phyloP scores from a whole-genome alignment of 2,888 invertebrate genomes.

The Thera obeliscata region DNA sequence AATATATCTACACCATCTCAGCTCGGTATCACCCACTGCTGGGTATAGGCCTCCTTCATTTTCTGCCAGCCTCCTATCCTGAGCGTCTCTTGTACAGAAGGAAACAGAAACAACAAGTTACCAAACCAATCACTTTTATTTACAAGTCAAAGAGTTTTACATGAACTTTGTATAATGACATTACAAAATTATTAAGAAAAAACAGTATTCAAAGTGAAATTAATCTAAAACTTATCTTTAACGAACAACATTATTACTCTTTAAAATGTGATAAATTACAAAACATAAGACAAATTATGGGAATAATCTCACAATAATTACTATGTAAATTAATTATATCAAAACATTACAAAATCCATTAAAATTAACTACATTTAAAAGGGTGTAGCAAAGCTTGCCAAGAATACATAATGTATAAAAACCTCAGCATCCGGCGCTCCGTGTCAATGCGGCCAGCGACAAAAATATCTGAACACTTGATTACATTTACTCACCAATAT shows the following conservation, averaged over 20 bases:
- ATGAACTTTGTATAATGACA: slow-evolving; percentile 78
- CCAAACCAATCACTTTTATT: slow-evolving; percentile 84
- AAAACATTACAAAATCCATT: slow-evolving; percentile 82
- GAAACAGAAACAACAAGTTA: slow-evolving; percentile 46
- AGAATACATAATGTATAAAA: slow-evolving; percentile 72
- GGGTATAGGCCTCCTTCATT: too few species aligned
- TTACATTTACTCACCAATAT: slow-evolving; percentile 16
- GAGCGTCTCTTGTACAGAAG: too few species aligned
- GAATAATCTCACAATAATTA: slow-evolving; percentile 79
- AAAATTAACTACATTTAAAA: slow-evolving; percentile 77
- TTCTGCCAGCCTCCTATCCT: too few species aligned
- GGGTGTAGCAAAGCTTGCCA: slow-evolving; percentile 74
- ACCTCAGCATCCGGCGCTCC: slow-evolving; percentile 53
- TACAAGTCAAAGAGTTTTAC: slow-evolving; percentile 73
- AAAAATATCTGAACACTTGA: slow-evolving; percentile 42
- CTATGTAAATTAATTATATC: slow-evolving; percentile 81
- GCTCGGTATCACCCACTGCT: too few species aligned
- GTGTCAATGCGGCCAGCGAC: slow-evolving; percentile 42
- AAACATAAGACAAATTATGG: slow-evolving; percentile 73
- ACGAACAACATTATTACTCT: slow-evolving; percentile 83
- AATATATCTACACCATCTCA: too few species aligned
- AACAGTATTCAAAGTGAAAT: slow-evolving; percentile 78
- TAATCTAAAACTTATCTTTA: slow-evolving; percentile 81
- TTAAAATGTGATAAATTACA: slow-evolving; percentile 84
- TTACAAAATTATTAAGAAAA: slow-evolving; percentile 76